Conservation (phyloP, 2,888 invertebrate species). For the Gisinianus flammeolus region DNA sequence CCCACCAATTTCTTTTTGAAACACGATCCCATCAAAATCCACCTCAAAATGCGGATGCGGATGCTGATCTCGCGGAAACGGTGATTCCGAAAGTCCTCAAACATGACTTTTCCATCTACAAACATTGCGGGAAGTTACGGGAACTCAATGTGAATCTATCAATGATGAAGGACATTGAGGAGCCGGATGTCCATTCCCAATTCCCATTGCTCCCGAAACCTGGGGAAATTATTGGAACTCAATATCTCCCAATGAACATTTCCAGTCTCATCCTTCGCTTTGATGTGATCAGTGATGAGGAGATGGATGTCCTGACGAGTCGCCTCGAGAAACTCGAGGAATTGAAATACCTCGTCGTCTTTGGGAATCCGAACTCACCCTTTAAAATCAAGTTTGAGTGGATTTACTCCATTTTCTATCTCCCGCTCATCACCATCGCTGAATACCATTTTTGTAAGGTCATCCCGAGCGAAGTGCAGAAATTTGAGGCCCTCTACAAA, state of each 20-base stretch:
- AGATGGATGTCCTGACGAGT: not conserved
- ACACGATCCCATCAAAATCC: no score
- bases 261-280: not conserved
- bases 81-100: no score
- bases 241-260: not conserved
- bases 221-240: not conserved
- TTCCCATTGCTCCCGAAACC: no score
- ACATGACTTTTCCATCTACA: not conserved
- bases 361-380: not conserved
- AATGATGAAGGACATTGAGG: no score
- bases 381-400: not conserved
- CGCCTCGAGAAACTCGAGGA: not conserved
- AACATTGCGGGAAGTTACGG: not conserved
- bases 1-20: not conserved
- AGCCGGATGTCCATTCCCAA: no score
- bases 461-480: not conserved
- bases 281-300: not conserved
- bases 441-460: not conserved
- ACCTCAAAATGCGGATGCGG: no score
- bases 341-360: not conserved
- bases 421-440: not conserved
- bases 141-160: not conserved
- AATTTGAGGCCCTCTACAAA: not conserved
- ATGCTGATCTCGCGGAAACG: not conserved
- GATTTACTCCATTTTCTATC: not conserved